These are phyloP conservation scores for Aythya baeri DNA, from an alignment of 2,113 vertebrate genomes.

Conservation along the genomic window DNA sequence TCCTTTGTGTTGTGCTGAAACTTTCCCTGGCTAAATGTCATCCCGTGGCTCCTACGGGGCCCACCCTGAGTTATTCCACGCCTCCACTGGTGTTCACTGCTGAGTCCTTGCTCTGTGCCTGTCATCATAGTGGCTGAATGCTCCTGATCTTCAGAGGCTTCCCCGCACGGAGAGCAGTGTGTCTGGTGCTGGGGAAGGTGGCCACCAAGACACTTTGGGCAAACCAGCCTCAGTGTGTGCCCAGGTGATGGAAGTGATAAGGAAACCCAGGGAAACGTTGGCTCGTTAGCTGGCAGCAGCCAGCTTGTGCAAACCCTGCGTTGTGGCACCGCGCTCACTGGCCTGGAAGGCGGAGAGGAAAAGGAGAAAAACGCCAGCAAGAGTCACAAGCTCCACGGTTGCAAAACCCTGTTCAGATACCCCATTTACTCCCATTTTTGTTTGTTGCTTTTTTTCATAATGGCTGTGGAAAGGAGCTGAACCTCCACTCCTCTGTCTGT, in stretches of 20 bases:
- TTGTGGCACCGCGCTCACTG: no score
- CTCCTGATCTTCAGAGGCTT: neutral
- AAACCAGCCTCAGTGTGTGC: neutral
- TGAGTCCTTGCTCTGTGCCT: neutral
- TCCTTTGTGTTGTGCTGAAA: neutral
- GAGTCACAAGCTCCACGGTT: no score
- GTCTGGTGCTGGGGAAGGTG: neutral
- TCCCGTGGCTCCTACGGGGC: neutral
- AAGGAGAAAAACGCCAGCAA: no score
- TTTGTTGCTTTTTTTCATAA: neutral
- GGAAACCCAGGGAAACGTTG: no score
- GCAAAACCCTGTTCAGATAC: accelerated
- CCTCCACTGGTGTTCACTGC: neutral
- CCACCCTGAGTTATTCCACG: neutral
- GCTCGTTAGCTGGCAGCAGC: no score
- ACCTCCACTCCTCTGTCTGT: no score
- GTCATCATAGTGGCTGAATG: neutral
- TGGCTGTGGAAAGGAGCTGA: neutral
- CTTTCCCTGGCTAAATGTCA: slow-evolving; percentile 9
- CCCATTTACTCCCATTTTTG: neutral
- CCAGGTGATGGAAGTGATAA: neutral
- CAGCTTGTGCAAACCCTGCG: no score
- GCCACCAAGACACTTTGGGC: neutral
- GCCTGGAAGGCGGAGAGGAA: no score
- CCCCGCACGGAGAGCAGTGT: accelerated